phyloP scores from a whole-genome alignment of 2,113 vertebrate genomes.

The Coturnix japonica region DNA sequence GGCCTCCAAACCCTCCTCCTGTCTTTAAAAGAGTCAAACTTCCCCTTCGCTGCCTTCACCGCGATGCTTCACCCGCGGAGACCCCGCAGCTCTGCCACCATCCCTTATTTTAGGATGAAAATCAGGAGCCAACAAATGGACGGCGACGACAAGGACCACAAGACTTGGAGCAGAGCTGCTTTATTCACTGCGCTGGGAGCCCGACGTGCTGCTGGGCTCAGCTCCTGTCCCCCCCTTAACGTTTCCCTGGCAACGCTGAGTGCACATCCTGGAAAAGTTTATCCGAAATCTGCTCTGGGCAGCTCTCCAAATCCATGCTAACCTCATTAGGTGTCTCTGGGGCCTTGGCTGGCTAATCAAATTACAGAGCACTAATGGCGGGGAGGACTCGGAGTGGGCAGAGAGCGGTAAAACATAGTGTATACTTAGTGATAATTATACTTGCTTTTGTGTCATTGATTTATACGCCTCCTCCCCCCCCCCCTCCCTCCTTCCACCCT shows the following conservation, averaged over 20 bases:
- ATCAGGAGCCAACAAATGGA: too few species aligned
- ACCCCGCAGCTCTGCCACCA: too few species aligned
- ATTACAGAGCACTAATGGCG: conserved; percentile 97
- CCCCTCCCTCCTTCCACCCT: neutral
- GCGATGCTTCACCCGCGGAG: too few species aligned
- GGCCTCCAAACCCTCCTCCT: neutral
- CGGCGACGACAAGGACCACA: too few species aligned
- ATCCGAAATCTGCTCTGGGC: conserved; percentile 84
- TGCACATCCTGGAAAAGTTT: conserved; percentile 86
- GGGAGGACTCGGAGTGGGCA: conserved; percentile 86
- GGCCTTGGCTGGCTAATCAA: conserved; percentile 94
- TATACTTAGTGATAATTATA: conserved; percentile 90
- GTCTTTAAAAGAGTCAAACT: too few species aligned
- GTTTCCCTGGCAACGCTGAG: conserved; percentile 81
- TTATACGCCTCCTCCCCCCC: conserved; percentile 79
- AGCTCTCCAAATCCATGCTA: conserved; percentile 96
- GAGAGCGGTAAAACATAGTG: conserved; percentile 85
- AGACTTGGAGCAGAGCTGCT: neutral
- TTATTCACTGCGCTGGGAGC: neutral
- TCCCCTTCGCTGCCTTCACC: too few species aligned
- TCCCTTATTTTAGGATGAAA: too few species aligned
- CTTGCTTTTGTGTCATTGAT: conserved; percentile 85
- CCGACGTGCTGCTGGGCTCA: neutral
- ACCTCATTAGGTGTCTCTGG: conserved; percentile 95
- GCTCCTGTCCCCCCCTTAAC: conserved; percentile 61